Evolutionary conservation across 2,888 invertebrate species (phyloP).

Genomic region (Rugalucina vietnamica): DNA sequence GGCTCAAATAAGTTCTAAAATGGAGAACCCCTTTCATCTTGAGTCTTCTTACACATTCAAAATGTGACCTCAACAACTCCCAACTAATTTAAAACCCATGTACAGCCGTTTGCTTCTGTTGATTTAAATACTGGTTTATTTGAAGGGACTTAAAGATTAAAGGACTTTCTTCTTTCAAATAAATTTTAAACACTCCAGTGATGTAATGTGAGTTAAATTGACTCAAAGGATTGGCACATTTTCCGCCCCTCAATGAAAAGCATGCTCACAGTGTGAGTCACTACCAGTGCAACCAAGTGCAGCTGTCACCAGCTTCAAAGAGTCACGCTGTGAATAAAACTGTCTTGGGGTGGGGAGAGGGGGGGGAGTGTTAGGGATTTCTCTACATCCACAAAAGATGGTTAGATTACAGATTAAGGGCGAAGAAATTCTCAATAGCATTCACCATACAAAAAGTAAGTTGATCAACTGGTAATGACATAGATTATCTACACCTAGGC

Average conservation of each 20-base stretch:
- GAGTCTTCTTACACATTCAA: background rate
- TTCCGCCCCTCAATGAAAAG: background rate
- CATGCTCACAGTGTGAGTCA: background rate
- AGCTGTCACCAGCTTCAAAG: background rate
- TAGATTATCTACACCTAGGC: no score
- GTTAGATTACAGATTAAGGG: no score
- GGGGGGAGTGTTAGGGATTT: no score
- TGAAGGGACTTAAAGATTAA: background rate
- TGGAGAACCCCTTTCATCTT: slow-evolving; percentile 2
- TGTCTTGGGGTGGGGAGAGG: no score
- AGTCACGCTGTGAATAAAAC: background rate
- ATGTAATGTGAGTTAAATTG: background rate
- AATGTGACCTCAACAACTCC: background rate
- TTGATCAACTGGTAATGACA: no score
- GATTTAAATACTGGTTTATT: background rate
- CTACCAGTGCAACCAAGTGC: background rate
- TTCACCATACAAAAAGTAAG: no score
- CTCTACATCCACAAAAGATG: no score
- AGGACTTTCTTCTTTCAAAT: background rate
- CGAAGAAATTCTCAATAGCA: no score
- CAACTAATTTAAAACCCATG: background rate
- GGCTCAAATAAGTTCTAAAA: no score
- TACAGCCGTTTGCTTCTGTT: background rate
- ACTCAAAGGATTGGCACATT: background rate
- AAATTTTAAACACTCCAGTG: background rate